phyloP scores from a whole-genome alignment of 2,797 vertebrate species.

The Halcyon leucocephala region DNA sequence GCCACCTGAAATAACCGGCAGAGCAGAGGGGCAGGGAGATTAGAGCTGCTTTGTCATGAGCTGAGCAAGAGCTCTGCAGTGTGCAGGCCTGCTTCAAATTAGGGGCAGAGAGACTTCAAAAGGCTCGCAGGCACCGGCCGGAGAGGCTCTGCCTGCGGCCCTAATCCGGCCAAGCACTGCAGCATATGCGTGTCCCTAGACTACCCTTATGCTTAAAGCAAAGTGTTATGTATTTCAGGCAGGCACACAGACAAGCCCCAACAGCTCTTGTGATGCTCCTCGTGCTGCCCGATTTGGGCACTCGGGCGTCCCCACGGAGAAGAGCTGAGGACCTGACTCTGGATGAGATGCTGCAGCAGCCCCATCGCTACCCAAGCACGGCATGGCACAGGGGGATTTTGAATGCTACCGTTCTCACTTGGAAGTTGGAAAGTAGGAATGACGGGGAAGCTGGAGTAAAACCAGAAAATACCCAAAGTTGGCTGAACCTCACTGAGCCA shows the following conservation, averaged over 20 bases:
- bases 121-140: neutral
- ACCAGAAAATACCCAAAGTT: neutral
- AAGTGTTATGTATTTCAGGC: neutral
- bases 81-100: neutral
- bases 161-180: neutral
- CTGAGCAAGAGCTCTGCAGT: neutral
- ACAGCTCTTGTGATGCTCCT: neutral
- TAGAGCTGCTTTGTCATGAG: neutral
- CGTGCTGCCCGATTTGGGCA: neutral
- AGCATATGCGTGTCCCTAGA: neutral
- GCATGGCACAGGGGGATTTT: neutral
- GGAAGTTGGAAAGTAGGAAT: neutral
- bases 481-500: neutral
- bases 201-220: neutral
- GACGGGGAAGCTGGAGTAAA: neutral
- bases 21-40: neutral
- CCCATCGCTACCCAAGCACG: no score
- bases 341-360: neutral
- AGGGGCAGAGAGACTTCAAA: neutral
- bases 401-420: neutral
- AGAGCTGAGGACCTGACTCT: neutral
- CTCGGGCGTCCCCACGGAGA: fast-evolving
- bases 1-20: fast-evolving
- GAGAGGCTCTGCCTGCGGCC: neutral
- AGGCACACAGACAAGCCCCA: neutral